Evolutionary conservation across 2,888 invertebrate species (phyloP).

Genomic region (Cheilosia impressa): DNA sequence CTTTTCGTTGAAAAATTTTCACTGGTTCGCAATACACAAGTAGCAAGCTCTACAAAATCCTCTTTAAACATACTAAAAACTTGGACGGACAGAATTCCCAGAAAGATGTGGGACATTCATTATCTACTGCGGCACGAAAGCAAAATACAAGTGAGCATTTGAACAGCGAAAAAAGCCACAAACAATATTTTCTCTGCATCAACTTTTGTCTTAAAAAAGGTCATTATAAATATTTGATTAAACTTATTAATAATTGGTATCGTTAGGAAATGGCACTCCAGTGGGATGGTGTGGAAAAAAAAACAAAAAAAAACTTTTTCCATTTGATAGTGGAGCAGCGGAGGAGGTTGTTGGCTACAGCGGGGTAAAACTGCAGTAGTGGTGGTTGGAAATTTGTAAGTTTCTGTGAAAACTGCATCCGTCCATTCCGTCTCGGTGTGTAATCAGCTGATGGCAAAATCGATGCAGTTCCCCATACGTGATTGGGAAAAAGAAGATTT

Average conservation of each 20-base stretch:
- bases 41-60: slow-evolving; percentile 7
- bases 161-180: slow-evolving; percentile 26
- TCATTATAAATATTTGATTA: slow-evolving; percentile 44
- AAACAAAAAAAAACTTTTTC: background rate
- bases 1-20: slow-evolving; percentile 33
- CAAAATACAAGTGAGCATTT: slow-evolving; percentile 28
- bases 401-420: slow-evolving; percentile 64
- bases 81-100: background rate
- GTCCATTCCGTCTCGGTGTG: slow-evolving; percentile 48
- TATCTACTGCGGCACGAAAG: slow-evolving; percentile 17
- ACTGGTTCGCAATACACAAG: background rate
- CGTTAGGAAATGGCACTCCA: slow-evolving; percentile 2
- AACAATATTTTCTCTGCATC: slow-evolving; percentile 27
- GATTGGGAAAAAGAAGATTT: slow-evolving; percentile 10
- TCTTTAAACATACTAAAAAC: background rate
- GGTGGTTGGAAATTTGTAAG: slow-evolving; percentile 45
- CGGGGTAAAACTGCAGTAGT: slow-evolving; percentile 33
- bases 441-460: slow-evolving; percentile 72
- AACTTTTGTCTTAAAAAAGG: slow-evolving; percentile 35
- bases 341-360: slow-evolving; percentile 2
- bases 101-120: slow-evolving; percentile 38
- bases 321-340: background rate
- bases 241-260: slow-evolving; percentile 35
- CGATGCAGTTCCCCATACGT: slow-evolving; percentile 53
- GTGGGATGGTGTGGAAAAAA: background rate